Base-by-base conservation (phyloP, 2,797 vertebrate species). In the Crenichthys baileyi region DNA sequence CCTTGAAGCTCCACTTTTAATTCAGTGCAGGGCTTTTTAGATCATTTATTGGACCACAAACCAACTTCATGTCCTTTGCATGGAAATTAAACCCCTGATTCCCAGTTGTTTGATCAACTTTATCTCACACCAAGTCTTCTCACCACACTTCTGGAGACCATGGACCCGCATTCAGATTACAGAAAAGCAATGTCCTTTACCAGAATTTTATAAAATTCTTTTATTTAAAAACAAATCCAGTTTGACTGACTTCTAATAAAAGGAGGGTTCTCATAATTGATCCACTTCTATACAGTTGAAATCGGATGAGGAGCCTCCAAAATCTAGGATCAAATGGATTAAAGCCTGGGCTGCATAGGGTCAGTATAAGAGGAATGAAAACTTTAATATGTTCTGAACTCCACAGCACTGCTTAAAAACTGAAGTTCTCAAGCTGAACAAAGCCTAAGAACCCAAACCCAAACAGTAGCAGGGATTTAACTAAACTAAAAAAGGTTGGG, bases 321-420 rank as follows among this genome's bases (percentile, higher is more conserved):
- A 87, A 93, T 90, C 86, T 83, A 75, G 83, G 90, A 88, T 91
- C 58, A 91, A 82, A 72, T n/a, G 63, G 36, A 67, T 67, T 67
- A 67, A n/a, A 67, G 39, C 9, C 39, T 36, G 7, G 18, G 50
- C 80, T 68, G 55, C 73, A 87, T 72, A 44, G 51, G 67, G 53
- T 58, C 58, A 2, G 5, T 85, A 79, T 56, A 65, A 87, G 82
- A 86, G 86, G 79, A 89, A 84, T 75, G 74, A 60, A 83, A 50
- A 9, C 48, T 4, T 73, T 55, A 61, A 83, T 76, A 76, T 81
- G 76, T 82, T 79, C 71, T 78, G 70, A 89, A 81, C 82, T 74
- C 63, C 79, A 53, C 70, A 61, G 18, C 51, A 72, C 58, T 58
- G 70, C 51, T 39, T 77, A n/a, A 76, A 76, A 67, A 65, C 36